Conservation (phyloP, 2,113 vertebrate genomes). For the Uropsilus gracilis region DNA sequence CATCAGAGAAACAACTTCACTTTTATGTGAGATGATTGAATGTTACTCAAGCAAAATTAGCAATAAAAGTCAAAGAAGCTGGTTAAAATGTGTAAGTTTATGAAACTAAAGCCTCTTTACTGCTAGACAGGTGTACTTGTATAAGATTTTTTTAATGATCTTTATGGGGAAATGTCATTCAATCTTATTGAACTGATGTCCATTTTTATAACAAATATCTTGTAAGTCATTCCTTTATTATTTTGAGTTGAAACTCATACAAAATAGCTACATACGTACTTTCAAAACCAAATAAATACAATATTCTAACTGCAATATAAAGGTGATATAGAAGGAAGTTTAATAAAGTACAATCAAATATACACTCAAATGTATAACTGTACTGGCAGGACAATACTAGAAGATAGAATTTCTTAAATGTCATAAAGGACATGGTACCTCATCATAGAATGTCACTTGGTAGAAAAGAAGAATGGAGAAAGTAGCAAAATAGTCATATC, state of each 20-base stretch:
- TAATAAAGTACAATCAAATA: background rate
- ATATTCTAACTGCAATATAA: background rate
- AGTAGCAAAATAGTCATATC: background rate
- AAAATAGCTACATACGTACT: background rate
- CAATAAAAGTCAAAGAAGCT: background rate
- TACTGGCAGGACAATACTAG: background rate
- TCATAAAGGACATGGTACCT: background rate
- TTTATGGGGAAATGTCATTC: background rate
- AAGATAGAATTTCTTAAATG: background rate
- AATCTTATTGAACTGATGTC: background rate
- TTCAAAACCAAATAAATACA: background rate
- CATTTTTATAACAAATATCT: constrained; percentile 3
- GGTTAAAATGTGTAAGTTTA: background rate
- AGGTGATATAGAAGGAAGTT: background rate
- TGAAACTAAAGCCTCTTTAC: background rate
- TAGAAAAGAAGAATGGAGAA: background rate
- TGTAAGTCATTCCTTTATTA: background rate
- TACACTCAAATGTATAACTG: background rate
- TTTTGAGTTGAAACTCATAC: background rate
- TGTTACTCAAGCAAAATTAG: background rate
- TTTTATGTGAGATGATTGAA: background rate
- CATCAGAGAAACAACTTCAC: background rate
- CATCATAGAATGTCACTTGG: background rate
- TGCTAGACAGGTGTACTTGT: background rate
- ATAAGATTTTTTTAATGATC: background rate